These are phyloP conservation scores for Mobula hypostoma DNA, from an alignment of 2,113 vertebrate genomes.

Conservation along the genomic window DNA sequence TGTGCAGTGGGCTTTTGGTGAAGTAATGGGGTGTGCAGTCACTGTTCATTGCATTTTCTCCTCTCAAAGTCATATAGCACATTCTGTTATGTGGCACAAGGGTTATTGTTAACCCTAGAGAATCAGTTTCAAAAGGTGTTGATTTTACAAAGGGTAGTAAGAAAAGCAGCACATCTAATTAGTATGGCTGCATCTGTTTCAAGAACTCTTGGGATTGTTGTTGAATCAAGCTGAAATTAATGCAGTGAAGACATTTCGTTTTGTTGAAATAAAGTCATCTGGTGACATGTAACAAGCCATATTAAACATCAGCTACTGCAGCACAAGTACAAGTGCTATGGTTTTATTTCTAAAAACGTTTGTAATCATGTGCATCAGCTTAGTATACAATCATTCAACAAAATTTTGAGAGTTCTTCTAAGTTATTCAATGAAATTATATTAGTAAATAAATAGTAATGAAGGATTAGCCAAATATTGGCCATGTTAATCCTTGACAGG, in stretches of 20 bases:
- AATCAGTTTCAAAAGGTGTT: constrained; percentile 52
- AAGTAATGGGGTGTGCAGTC: constrained; percentile 48
- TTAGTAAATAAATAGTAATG: background rate
- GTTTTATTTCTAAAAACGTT: background rate
- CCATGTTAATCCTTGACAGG: background rate
- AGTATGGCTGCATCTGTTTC: constrained; percentile 34
- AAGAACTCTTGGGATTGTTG: constrained; percentile 50
- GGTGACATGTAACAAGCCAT: constrained; percentile 20
- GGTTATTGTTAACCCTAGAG: constrained; percentile 49
- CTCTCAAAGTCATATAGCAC: constrained; percentile 47
- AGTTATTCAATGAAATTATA: background rate
- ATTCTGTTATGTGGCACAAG: constrained; percentile 45
- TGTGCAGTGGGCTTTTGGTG: constrained; percentile 44
- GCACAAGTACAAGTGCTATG: background rate
- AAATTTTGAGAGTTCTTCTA: background rate
- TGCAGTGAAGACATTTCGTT: constrained; percentile 57
- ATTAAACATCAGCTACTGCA: background rate
- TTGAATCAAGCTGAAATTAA: constrained; percentile 56
- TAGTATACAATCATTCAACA: background rate
- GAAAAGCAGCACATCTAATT: constrained; percentile 43
- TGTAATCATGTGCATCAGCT: too few species aligned
- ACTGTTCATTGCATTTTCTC: constrained; percentile 40
- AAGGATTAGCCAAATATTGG: background rate
- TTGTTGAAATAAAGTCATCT: constrained; percentile 39
- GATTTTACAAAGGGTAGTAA: constrained; percentile 48